Evolutionary conservation across 2,113 vertebrate genomes (phyloP), one percentile per base, ranked within the genome.

Genomic region (Oreochromis spilurus): DNA sequence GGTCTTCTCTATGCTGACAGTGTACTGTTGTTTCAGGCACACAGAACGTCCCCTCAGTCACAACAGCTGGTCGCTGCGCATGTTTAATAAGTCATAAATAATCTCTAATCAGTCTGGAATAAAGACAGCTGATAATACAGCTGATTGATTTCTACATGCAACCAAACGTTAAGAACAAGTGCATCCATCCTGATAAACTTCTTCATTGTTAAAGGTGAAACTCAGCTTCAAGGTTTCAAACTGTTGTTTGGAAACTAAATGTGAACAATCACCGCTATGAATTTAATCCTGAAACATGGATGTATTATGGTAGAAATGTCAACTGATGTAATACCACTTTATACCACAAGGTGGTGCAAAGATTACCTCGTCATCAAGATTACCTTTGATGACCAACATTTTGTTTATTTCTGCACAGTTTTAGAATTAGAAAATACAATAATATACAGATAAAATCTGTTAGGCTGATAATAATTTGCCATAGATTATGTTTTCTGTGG

Each of bases 1-100:
- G 21, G 53, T 90, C 77, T 86, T 36, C 53, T 92, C 88, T 89
- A 88, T 82, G 90, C 52, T 90, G 90, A 94, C 87, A 79, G 78
- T 50, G 40, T 80, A 45, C 60, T 54, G 58, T 50, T 12, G 55
- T 79, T 79, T 83, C 34, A 45, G 12, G 21, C 55, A 13, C 40
- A 62, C 38, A 54, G 21, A 65, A 65, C 54, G 6, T 6, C 13
- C n/a, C 10, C 7, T 26, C 29, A 4, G 55, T 87, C 80, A 72
- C 88, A 92, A 53, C 88, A 90, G 91, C 82, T 89, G 50, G 31
- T 40, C 34, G 5, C 29, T 16, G 38, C 48, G 34, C 24, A 60
- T 31, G 14, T 57, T 55, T 5, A 3, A 34, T 8, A 16, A 11
- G 21, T 9, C 13, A 2, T 0, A 11, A 7, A 48, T 12, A 0